phyloP scores from a whole-genome alignment of 1,140 invertebrate genomes.

The Pararge aegeria region DNA sequence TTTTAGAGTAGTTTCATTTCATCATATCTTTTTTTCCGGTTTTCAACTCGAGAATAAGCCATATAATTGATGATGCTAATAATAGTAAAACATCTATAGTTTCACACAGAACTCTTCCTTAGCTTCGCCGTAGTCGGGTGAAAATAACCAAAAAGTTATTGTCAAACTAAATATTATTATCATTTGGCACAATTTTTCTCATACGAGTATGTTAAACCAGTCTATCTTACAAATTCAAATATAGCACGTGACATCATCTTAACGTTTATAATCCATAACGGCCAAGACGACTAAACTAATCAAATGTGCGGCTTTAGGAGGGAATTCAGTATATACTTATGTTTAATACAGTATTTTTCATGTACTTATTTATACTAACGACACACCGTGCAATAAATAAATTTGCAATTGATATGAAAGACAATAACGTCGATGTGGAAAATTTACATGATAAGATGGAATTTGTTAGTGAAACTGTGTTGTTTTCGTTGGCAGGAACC shows the following conservation, averaged over 20 bases:
- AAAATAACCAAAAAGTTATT: too few relatives aligned
- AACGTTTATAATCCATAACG: conserved; percentile 35
- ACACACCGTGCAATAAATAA: not conserved
- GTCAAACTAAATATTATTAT: too few relatives aligned
- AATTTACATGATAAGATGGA: conserved; percentile 17
- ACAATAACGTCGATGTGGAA: not conserved
- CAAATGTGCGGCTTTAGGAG: conserved; percentile 18
- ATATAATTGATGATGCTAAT: too few relatives aligned
- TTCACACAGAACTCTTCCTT: too few relatives aligned
- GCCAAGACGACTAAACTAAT: conserved; percentile 21
- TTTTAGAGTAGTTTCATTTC: too few relatives aligned
- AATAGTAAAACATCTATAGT: too few relatives aligned
- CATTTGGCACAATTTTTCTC: not conserved
- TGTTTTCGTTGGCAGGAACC: conserved; percentile 59
- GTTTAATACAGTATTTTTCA: too few relatives aligned
- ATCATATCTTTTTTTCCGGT: too few relatives aligned
- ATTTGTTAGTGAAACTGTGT: conserved; percentile 41
- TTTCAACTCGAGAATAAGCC: too few relatives aligned
- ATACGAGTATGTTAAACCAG: conserved; percentile 14
- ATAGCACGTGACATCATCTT: conserved; percentile 61
- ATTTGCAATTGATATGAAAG: conserved; percentile 2
- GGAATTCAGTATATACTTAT: not conserved
- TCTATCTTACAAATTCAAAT: conserved; percentile 31
- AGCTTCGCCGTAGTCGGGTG: too few relatives aligned
- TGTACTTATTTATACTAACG: not conserved